These are phyloP conservation scores for Reticulitermes speratus DNA, from an alignment of 1,140 invertebrate genomes.

Conservation along the genomic window DNA sequence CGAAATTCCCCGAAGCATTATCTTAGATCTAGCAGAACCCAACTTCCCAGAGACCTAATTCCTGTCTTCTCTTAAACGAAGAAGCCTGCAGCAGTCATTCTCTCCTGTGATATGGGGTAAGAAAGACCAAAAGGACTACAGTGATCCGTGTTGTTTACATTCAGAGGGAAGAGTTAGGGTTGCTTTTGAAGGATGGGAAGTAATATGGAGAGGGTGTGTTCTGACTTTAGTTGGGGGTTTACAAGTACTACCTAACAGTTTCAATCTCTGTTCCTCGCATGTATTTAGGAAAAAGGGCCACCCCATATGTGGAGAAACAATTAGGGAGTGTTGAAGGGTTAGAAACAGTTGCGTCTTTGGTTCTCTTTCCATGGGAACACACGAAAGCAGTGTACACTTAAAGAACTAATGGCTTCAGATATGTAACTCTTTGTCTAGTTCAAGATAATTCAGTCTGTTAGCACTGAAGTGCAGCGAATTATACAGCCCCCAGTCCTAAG, in stretches of 20 bases:
- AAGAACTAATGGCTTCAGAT: no score
- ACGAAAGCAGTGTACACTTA: background rate
- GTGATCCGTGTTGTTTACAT: background rate
- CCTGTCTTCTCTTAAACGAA: background rate
- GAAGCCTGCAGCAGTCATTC: background rate
- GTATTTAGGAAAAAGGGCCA: background rate
- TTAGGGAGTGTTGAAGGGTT: background rate
- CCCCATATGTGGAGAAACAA: slow-evolving; percentile 14
- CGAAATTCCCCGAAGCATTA: background rate
- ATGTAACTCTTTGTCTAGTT: background rate
- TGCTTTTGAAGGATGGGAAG: background rate
- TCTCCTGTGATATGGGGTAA: background rate
- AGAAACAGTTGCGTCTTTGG: background rate
- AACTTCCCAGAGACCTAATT: background rate
- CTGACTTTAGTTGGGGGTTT: background rate
- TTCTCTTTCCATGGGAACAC: background rate
- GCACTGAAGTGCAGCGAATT: background rate
- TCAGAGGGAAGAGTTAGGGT: slow-evolving; percentile 3
- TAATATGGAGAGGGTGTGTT: background rate
- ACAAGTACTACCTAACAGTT: background rate
- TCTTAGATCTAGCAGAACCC: background rate
- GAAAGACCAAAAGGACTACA: background rate
- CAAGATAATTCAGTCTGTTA: background rate
- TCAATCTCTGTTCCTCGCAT: background rate
- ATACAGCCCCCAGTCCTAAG: background rate